A percentile compares a stretch with the other conserved stretches of the same genome.
These are phyloP conservation scores for Dendrocincla tyrannina DNA, from an alignment of 2,797 vertebrate species.

Conservation along the genomic window DNA sequence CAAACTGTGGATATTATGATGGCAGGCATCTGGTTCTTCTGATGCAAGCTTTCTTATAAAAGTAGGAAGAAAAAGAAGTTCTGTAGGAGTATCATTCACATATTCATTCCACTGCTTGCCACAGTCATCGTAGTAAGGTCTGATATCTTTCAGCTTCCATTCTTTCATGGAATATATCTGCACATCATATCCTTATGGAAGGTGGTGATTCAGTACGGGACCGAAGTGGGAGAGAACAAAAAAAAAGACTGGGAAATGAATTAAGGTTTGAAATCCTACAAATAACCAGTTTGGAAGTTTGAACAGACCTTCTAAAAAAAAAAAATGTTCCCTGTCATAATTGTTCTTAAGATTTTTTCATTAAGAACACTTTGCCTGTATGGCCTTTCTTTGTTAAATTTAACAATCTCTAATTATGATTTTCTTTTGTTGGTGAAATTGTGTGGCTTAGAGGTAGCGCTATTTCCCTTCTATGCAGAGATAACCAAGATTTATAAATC, in stretches of 20 bases:
- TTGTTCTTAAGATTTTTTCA: not conserved
- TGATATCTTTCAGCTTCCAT: not conserved
- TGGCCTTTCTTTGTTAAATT: not conserved
- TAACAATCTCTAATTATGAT: not conserved
- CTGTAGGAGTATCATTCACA: not conserved
- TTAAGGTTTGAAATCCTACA: not conserved
- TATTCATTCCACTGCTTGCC: not conserved
- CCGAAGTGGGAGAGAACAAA: not conserved
- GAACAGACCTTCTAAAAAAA: not conserved
- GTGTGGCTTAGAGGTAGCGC: not conserved
- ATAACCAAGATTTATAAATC: not conserved
- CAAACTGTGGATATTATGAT: not conserved
- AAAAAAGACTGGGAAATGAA: not conserved
- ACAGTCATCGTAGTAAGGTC: not conserved
- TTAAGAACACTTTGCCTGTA: not conserved
- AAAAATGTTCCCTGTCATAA: not conserved
- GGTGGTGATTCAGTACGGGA: not conserved
- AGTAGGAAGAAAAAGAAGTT: not conserved
- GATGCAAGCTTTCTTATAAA: not conserved
- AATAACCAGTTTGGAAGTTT: not conserved
- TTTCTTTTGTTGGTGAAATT: not conserved
- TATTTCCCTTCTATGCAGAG: not conserved
- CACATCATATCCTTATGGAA: not conserved
- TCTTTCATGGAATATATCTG: not conserved
- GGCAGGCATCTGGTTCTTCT: not conserved